These are phyloP conservation scores for Mobula hypostoma DNA, from an alignment of 2,113 vertebrate species.

Conservation along the genomic window DNA sequence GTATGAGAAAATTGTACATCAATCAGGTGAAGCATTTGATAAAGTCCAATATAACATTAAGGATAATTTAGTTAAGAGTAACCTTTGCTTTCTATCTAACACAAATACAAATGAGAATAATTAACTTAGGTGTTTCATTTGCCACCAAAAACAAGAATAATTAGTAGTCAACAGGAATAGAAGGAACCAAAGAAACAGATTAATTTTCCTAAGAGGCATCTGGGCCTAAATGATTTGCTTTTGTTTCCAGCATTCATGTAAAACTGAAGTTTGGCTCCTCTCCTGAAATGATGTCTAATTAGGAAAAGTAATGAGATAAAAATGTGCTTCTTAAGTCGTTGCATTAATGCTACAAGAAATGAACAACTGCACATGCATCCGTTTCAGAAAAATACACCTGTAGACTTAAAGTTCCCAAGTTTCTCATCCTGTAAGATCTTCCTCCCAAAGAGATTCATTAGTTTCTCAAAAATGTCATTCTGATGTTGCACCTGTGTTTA, in stretches of 20 bases:
- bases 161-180: background rate
- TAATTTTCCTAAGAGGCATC: background rate
- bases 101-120: background rate
- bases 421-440: background rate
- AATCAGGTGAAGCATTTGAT: conserved; percentile 2
- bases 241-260: background rate
- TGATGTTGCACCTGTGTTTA: background rate
- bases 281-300: background rate
- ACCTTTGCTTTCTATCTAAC: background rate
- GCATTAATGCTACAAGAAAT: background rate
- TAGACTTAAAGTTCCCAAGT: background rate
- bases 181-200: background rate
- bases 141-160: background rate
- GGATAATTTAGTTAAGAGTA: background rate
- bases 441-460: background rate
- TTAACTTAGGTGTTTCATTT: background rate
- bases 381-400: background rate
- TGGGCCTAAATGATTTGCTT: too few species aligned
- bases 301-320: background rate
- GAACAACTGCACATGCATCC: background rate
- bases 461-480: background rate
- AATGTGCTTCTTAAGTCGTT: background rate
- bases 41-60: background rate
- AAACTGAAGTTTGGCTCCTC: background rate
- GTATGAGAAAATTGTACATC: conserved; percentile 25